phyloP scores from a whole-genome alignment of 2,797 vertebrate species.

The Coracias cyanogaster region DNA sequence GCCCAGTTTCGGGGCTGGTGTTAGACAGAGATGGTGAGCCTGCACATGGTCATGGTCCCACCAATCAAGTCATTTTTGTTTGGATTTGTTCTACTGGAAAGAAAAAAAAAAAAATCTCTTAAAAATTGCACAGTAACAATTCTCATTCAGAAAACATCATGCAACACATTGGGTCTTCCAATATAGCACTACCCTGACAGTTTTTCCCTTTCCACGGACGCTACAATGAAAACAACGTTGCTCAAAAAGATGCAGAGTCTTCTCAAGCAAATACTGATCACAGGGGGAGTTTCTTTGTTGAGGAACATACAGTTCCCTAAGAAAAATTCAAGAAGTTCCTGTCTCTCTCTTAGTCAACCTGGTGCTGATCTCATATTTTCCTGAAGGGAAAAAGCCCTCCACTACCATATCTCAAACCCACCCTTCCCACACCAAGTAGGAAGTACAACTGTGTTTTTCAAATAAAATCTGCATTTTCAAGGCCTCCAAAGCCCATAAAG shows the following conservation, averaged over 20 bases:
- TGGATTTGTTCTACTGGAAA: neutral
- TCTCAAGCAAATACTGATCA: neutral
- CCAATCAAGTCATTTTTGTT: neutral
- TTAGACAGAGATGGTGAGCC: neutral
- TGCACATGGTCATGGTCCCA: neutral
- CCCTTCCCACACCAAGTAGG: neutral
- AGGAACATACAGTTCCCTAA: neutral
- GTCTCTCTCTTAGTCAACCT: neutral
- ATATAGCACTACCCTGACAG: neutral
- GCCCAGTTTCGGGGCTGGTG: neutral
- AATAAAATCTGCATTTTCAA: neutral
- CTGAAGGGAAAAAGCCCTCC: neutral
- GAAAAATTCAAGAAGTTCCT: neutral
- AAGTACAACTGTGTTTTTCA: neutral
- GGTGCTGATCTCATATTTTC: neutral
- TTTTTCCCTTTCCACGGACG: neutral
- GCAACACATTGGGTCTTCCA: fast-evolving
- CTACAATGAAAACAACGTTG: neutral
- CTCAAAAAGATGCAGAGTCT: fast-evolving
- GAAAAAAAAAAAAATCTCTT: neutral
- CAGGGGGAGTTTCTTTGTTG: neutral
- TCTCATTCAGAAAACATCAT: neutral
- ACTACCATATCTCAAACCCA: neutral
- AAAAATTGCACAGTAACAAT: neutral
- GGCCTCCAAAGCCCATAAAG: neutral